Percentiles rank a stretch among this genome's conserved stretches.
Evolutionary conservation across 2,888 invertebrate species (phyloP).

Genomic region (Parnassius smintheus): DNA sequence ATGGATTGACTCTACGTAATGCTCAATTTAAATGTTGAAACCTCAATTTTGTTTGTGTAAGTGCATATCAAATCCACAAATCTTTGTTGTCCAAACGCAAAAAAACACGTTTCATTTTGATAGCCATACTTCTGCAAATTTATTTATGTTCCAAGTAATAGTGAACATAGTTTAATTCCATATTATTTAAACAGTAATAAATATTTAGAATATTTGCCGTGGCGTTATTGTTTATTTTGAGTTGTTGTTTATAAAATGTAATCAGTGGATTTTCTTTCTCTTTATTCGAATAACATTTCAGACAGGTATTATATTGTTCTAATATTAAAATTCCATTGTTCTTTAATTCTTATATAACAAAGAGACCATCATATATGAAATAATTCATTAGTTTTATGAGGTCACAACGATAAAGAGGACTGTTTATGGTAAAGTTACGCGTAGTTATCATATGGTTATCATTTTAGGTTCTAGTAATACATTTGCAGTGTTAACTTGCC

Average conservation of each 20-base stretch:
- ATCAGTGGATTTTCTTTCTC: too few relatives aligned
- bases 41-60: slow-evolving; percentile 57
- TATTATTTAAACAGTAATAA: not conserved
- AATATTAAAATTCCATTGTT: too few relatives aligned
- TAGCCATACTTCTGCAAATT: slow-evolving; percentile 19
- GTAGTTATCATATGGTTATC: slow-evolving; percentile 34
- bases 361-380: not conserved
- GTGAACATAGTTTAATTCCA: not conserved
- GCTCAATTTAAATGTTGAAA: slow-evolving; percentile 43
- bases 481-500: not conserved
- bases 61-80: slow-evolving; percentile 43
- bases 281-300: too few relatives aligned
- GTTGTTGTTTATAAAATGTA: slow-evolving; percentile 11
- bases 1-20: slow-evolving; percentile 32
- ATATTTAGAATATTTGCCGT: slow-evolving; percentile 13
- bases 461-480: not conserved
- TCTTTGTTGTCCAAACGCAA: slow-evolving; percentile 73
- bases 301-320: too few relatives aligned
- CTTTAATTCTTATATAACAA: slow-evolving; percentile 25
- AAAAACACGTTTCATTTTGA: slow-evolving; percentile 51
- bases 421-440: slow-evolving; percentile 35
- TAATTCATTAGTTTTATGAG: slow-evolving; percentile 33
- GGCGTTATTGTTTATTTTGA: slow-evolving; percentile 52
- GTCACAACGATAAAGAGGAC: slow-evolving; percentile 41
- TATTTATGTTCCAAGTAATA: not conserved